Percentiles rank a stretch among this genome's conserved stretches.
phyloP scores from a whole-genome alignment of 1,140 invertebrate species.

The Lordiphosa stackelbergi region DNA sequence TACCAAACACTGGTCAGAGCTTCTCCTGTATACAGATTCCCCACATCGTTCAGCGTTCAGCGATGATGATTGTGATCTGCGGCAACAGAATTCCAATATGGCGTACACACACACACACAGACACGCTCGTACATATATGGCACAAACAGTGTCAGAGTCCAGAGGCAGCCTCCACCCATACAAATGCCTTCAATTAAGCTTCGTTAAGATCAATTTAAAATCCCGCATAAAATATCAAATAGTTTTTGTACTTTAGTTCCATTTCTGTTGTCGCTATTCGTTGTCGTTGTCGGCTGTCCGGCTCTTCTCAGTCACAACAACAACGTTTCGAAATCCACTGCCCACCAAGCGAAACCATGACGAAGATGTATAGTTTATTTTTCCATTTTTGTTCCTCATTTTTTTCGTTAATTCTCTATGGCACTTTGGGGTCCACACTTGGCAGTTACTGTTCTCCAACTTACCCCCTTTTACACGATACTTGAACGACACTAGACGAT shows the following conservation, averaged over 20 bases:
- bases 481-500: not conserved
- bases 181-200: constrained; percentile 74
- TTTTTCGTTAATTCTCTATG: constrained; percentile 58
- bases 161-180: constrained; percentile 57
- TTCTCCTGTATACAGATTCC: not conserved
- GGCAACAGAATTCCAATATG: constrained; percentile 71
- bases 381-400: constrained; percentile 24
- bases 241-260: constrained; percentile 74
- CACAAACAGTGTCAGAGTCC: constrained; percentile 51
- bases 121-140: not conserved
- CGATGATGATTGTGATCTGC: constrained; percentile 46
- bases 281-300: constrained; percentile 33
- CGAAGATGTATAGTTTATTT: constrained; percentile 62
- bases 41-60: constrained; percentile 21
- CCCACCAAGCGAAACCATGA: constrained; percentile 35
- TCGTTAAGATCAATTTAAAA: constrained; percentile 78
- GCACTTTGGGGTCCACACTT: constrained; percentile 52
- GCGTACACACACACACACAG: constrained; percentile 28
- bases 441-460: constrained; percentile 32
- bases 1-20: constrained; percentile 2
- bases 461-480: constrained; percentile 40
- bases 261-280: constrained; percentile 54
- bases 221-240: constrained; percentile 77
- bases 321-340: constrained; percentile 52
- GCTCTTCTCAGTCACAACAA: constrained; percentile 9